These are phyloP conservation scores for Adoxophyes honmai DNA, from an alignment of 1,140 invertebrate genomes.

Conservation along the genomic window DNA sequence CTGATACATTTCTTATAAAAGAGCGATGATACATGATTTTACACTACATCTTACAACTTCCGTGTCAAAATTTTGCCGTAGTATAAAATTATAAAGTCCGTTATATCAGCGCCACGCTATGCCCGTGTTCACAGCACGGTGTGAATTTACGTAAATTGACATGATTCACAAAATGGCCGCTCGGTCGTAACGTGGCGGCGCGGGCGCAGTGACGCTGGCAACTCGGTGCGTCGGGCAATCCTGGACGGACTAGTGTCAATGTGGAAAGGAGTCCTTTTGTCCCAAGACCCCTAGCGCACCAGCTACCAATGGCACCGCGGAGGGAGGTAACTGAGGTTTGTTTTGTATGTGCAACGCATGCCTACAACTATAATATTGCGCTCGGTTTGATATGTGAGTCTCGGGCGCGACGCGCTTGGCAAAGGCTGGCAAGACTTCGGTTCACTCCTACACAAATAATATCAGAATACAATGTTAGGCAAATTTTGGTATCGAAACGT, in stretches of 20 bases:
- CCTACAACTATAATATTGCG: constrained; percentile 31
- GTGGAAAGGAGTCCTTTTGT: too few relatives aligned
- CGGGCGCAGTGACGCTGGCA: background rate
- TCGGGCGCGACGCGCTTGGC: constrained; percentile 27
- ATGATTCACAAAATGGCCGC: background rate
- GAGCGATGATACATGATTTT: constrained; percentile 16
- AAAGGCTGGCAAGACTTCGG: constrained; percentile 62
- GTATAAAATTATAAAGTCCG: constrained; percentile 9
- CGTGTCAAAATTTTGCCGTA: constrained; percentile 10
- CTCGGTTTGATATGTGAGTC: constrained; percentile 69
- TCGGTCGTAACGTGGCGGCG: background rate
- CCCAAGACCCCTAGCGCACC: too few relatives aligned
- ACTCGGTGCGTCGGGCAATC: too few relatives aligned
- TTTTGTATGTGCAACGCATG: background rate
- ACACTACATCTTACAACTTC: constrained; percentile 12
- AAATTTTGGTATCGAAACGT: constrained; percentile 47
- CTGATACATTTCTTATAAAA: constrained; percentile 40
- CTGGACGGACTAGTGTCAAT: too few relatives aligned
- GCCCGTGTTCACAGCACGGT: background rate
- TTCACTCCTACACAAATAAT: constrained; percentile 59
- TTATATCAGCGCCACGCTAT: background rate
- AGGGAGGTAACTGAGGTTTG: constrained; percentile 5
- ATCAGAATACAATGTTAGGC: constrained; percentile 63
- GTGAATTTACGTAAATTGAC: background rate
- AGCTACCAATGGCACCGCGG: background rate